These are phyloP conservation scores for Petromus typicus DNA, from an alignment of 2,113 vertebrate genomes.

Conservation along the genomic window DNA sequence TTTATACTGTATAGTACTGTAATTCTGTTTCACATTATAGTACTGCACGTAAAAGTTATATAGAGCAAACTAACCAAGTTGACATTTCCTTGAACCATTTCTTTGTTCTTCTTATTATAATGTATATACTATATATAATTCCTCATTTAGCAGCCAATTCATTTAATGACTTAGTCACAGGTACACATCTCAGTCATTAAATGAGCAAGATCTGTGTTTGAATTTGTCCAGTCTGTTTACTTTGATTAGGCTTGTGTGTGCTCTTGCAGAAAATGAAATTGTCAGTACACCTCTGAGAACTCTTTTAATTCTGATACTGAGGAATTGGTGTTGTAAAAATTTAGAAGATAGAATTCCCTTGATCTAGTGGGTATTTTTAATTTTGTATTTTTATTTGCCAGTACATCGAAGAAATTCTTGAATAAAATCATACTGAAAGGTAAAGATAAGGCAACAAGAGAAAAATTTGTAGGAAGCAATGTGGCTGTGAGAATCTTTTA, in stretches of 20 bases:
- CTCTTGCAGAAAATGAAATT: background rate
- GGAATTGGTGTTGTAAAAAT: background rate
- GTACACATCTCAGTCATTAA: background rate
- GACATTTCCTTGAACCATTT: background rate
- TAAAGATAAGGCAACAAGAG: background rate
- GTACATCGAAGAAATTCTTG: background rate
- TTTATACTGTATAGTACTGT: background rate
- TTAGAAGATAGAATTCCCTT: background rate
- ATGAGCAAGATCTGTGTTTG: background rate
- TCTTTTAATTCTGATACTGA: background rate
- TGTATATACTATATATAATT: background rate
- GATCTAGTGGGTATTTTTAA: background rate
- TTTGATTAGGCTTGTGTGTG: constrained; percentile 8
- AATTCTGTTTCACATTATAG: background rate
- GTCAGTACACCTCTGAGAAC: background rate
- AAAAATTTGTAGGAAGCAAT: background rate
- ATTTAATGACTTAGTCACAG: too few species aligned
- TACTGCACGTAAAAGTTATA: background rate
- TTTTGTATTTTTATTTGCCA: background rate
- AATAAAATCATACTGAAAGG: background rate
- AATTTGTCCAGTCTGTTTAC: background rate
- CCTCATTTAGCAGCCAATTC: background rate
- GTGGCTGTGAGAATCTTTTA: background rate
- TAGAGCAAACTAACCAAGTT: background rate
- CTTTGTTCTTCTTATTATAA: background rate